phyloP scores from a whole-genome alignment of 2,888 invertebrate genomes.

The Capitulum mitella region DNA sequence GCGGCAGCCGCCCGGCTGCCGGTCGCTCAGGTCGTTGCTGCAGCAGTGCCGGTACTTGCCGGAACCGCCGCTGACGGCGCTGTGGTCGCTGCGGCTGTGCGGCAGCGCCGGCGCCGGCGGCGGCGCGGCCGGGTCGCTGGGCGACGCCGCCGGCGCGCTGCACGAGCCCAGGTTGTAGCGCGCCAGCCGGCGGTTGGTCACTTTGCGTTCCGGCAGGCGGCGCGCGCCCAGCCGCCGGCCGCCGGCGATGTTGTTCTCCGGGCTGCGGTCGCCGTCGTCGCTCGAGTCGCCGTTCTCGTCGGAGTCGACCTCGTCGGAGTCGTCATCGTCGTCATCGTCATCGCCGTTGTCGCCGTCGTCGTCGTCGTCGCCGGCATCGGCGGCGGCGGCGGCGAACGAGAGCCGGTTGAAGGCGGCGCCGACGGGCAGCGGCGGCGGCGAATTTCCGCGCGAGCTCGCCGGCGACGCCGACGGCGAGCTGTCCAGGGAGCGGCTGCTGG shows the following conservation, averaged over 20 bases:
- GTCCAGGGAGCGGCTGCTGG: not conserved
- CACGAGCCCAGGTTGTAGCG: not conserved
- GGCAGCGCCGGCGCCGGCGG: constrained; percentile 2
- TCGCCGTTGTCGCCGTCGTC: not conserved
- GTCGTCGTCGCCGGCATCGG: not conserved
- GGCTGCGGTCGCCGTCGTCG: not conserved
- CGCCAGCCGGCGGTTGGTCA: not conserved
- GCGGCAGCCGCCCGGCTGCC: constrained; percentile 34
- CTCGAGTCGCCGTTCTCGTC: not conserved
- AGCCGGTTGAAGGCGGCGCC: not conserved
- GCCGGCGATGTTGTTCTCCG: not conserved
- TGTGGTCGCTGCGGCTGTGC: constrained; percentile 28
- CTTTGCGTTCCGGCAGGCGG: not conserved
- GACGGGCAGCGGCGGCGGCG: not conserved
- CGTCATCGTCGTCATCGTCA: not conserved
- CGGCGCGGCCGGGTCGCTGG: not conserved
- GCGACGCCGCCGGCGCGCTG: not conserved
- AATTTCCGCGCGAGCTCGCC: not conserved
- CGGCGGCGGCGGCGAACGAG: not conserved
- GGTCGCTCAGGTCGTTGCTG: constrained; percentile 31
- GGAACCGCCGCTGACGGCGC: constrained; percentile 8
- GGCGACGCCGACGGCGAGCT: not conserved
- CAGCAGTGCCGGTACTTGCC: constrained; percentile 22
- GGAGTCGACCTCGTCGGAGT: constrained; percentile 7
- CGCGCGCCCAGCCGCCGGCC: not conserved